Evolutionary conservation across 2,888 invertebrate genomes (phyloP), one percentile per base, ranked within the genome.

Genomic region (Agrochola circellaris): DNA sequence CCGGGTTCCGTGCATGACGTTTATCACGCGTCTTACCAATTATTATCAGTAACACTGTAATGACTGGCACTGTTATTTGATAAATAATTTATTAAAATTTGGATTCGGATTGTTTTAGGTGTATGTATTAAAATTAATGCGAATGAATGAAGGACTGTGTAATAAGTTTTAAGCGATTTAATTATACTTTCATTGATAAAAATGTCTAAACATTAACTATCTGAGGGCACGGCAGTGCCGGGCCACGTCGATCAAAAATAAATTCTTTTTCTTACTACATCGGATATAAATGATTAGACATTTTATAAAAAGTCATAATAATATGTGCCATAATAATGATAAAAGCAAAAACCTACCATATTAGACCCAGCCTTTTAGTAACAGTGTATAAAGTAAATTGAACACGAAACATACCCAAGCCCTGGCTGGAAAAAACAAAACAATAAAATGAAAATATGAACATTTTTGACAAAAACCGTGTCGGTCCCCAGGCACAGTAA

Each of bases 1-100:
- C 85, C 87, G 89, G 85, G 87, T 89, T 89, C 89, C 87, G 84
- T 90, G 90, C 90, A 92, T 92, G 79, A 80, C 91, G 90, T 91
- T 91, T 91, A 92, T 91, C 91, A 75, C 77, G 81, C 85, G 87
- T 89, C 89, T 82, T 75, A 91, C 86, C 87, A 88, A 90, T 90
- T 87, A 90, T 86, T 89, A 89, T 87, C 77, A 81, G 72, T 72
- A 75, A 77, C 69, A 76, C 73, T 68, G 64, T 82, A 66, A 69
- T n/a, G n/a, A n/a, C n/a, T n/a, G 54, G 45, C 17, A 54, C 65
- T 54, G 38, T 51, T 75, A 67, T 68, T 61, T 67, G 34, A 56
- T 45, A 38, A 65, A 69, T 74, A 65, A 73, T 77, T 71, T 61
- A 61, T 34, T n/a, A 13, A 2, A 20, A 65, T 9, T 61, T 30